A percentile compares a stretch with the other conserved stretches of the same genome.
These are phyloP conservation scores for Rhodophaea formosa DNA, from an alignment of 2,888 invertebrate species.

Conservation along the genomic window DNA sequence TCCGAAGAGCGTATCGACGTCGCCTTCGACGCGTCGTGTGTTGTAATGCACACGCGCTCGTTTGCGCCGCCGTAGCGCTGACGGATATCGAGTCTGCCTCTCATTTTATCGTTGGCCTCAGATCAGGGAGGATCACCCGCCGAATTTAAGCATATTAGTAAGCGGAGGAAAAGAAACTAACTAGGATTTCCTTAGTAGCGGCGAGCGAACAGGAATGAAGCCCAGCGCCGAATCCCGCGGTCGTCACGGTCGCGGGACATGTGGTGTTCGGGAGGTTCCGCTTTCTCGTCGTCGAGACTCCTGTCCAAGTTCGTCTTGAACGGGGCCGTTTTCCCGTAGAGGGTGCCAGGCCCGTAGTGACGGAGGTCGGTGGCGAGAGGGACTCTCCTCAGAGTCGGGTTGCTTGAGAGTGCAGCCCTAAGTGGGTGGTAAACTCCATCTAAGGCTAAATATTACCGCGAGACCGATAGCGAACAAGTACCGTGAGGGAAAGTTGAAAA, in stretches of 20 bases:
- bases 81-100: slow-evolving; percentile 39
- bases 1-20: slow-evolving; percentile 38
- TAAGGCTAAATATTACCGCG: slow-evolving; percentile 82
- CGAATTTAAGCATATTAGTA: too few relatives aligned
- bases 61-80: slow-evolving; percentile 27
- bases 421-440: slow-evolving; percentile 83
- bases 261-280: too few relatives aligned
- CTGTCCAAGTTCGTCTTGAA: slow-evolving; percentile 16
- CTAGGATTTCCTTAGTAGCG: too few relatives aligned
- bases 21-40: slow-evolving; percentile 26
- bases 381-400: slow-evolving; percentile 68
- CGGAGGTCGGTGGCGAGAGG: slow-evolving; percentile 44
- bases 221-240: slow-evolving; percentile 81
- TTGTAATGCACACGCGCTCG: slow-evolving; percentile 8
- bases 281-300: too few relatives aligned
- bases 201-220: slow-evolving; percentile 29
- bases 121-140: slow-evolving; percentile 35
- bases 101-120: slow-evolving; percentile 53
- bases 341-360: slow-evolving; percentile 79
- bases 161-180: too few relatives aligned
- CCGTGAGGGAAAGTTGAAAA: slow-evolving; percentile 87
- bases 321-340: slow-evolving; percentile 70
- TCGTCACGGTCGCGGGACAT: slow-evolving; percentile 32
- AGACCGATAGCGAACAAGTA: slow-evolving; percentile 85
- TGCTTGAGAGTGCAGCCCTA: slow-evolving; percentile 83